Evolutionary conservation across 2,888 invertebrate genomes (phyloP), one percentile per base, ranked within the genome.

Genomic region (Argynnis bischoffii): DNA sequence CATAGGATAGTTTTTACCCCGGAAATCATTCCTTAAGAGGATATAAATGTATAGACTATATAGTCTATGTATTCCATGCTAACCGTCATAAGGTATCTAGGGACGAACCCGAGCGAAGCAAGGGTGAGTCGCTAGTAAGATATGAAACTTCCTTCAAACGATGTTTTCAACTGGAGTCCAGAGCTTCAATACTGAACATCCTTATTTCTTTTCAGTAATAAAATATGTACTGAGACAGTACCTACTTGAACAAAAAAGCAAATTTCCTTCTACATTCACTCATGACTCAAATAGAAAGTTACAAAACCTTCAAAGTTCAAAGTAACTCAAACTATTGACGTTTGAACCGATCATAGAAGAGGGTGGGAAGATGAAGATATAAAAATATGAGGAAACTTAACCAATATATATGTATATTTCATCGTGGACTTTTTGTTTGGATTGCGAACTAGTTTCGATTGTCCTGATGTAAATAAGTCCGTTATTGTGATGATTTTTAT

Each of bases 361-460:
- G 48, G 53, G 57, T 51, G 60, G 64, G 13, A 41, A 26, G 57
- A 46, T 15, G 53, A 55, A 61, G 63, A 70, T 51, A 66, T 54
- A 66, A 73, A 75, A 76, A 74, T 78, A 78, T 77, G 77, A 76
- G 75, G 70, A 73, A 77, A 76, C 68, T 77, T 77, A 65, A 53
- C 63, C 74, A 76, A 76, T 77, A 75, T 72, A 67, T 73, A 72
- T 75, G 75, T 77, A 75, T 75, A 73, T 74, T 75, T 74, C 72
- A 69, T 74, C 72, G 72, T 67, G 54, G 70, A 72, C 54, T 74
- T 73, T 75, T 75, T 74, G 71, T 74, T 73, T 73, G 65, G 67
- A 69, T 70, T 69, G 66, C 61, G 73, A 72, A 72, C 71, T 70
- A 73, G 68, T 69, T 76, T 67, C 71, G 72, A 74, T 71, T 74